Percentiles rank a stretch among this genome's conserved stretches.
Evolutionary conservation across 2,113 vertebrate genomes (phyloP).

Genomic region (Anguilla rostrata): DNA sequence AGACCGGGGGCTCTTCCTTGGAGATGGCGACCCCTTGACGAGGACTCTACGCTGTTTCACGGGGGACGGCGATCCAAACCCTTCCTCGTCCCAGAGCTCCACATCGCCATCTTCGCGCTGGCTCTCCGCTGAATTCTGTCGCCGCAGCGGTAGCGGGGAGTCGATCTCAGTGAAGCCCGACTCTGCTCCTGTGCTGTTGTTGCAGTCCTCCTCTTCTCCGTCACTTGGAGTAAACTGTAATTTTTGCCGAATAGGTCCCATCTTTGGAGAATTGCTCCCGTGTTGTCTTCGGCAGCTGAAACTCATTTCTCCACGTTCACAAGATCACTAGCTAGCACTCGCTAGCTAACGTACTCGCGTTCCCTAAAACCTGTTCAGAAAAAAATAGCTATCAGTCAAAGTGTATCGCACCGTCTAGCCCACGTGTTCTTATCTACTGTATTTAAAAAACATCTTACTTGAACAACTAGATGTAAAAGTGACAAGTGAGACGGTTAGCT

Average conservation of each 20-base stretch:
- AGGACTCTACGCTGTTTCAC: constrained; percentile 72
- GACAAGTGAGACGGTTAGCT: constrained; percentile 13
- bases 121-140: constrained; percentile 58
- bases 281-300: constrained; percentile 60
- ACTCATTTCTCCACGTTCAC: constrained; percentile 53
- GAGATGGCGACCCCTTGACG: constrained; percentile 71
- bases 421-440: neutral
- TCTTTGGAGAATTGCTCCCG: constrained; percentile 58
- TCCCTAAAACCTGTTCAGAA: neutral
- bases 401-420: neutral
- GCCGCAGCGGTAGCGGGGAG: constrained; percentile 74
- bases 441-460: neutral
- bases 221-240: constrained; percentile 81
- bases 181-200: constrained; percentile 89
- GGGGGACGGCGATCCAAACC: constrained; percentile 79
- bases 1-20: constrained; percentile 66
- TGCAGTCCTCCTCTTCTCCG: constrained; percentile 83
- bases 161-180: constrained; percentile 92
- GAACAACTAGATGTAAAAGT: too few species aligned
- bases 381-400: neutral
- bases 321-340: neutral
- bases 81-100: constrained; percentile 83
- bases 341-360: neutral
- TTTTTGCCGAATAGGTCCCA: constrained; percentile 76
- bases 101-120: constrained; percentile 72